Percentiles rank a stretch among this genome's conserved stretches.
phyloP scores from a whole-genome alignment of 2,888 invertebrate species.

The Minunthozetes semirufus region DNA sequence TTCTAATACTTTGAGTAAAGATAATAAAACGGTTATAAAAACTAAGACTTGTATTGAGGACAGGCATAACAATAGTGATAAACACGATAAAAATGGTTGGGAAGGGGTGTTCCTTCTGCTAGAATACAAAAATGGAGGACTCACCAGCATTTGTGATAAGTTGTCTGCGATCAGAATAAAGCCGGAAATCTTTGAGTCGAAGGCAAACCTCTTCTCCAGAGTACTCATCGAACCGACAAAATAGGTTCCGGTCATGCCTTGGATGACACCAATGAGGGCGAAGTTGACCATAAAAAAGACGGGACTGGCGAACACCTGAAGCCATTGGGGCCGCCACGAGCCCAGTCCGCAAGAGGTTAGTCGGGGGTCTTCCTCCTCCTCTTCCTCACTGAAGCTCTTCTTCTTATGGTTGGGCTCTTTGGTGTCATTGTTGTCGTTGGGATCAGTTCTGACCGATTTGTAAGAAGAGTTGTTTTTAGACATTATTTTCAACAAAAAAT shows the following conservation, averaged over 20 bases:
- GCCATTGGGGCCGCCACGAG: conserved; percentile 40
- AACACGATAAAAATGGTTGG: not conserved
- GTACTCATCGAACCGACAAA: conserved; percentile 39
- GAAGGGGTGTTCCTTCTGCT: too few species aligned
- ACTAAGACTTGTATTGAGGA: too few species aligned
- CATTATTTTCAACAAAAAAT: not conserved
- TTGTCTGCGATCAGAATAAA: conserved; percentile 41
- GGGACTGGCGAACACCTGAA: conserved; percentile 41
- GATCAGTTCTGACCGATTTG: not conserved
- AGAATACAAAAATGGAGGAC: not conserved
- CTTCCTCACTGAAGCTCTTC: not conserved
- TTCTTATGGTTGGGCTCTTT: not conserved
- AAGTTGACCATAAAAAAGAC: conserved; percentile 40
- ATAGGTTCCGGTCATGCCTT: conserved; percentile 39
- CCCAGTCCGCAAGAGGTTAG: conserved; percentile 40
- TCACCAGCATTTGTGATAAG: conserved; percentile 35
- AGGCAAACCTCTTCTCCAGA: conserved; percentile 41
- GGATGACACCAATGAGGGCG: conserved; percentile 39
- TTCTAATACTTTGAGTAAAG: too few species aligned
- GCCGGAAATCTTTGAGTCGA: conserved; percentile 38
- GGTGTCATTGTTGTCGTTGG: not conserved
- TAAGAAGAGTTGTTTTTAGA: not conserved
- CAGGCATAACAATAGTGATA: not conserved
- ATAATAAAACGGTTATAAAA: too few species aligned
- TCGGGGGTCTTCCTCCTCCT: conserved; percentile 7